phyloP scores from a whole-genome alignment of 2,888 invertebrate species.

The Himalopsyche kuldschensis region DNA sequence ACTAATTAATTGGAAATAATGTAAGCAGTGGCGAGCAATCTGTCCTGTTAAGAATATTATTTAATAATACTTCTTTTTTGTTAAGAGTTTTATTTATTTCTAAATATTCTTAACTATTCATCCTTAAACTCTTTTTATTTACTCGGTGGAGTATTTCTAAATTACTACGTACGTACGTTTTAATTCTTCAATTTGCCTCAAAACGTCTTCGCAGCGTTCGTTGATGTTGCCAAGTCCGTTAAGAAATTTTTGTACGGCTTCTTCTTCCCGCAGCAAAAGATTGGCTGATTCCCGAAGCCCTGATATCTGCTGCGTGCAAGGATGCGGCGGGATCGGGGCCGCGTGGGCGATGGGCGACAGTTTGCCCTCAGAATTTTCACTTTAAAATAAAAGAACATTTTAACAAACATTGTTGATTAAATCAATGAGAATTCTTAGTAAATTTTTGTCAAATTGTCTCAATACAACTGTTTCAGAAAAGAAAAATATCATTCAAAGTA shows the following conservation, averaged over 20 bases:
- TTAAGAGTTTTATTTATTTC: too few relatives aligned
- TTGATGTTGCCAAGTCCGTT: slow-evolving; percentile 27
- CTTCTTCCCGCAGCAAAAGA: slow-evolving; percentile 29
- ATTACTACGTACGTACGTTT: too few relatives aligned
- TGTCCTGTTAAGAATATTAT: too few relatives aligned
- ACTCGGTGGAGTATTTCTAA: too few relatives aligned
- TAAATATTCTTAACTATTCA: too few relatives aligned
- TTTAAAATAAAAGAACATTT: slow-evolving; percentile 12
- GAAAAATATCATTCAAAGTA: neutral
- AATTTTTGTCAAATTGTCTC: neutral
- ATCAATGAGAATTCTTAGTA: too few relatives aligned
- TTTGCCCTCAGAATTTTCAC: slow-evolving; percentile 38
- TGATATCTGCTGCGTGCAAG: slow-evolving; percentile 28
- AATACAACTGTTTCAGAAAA: neutral
- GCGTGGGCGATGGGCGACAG: slow-evolving; percentile 35
- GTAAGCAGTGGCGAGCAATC: too few relatives aligned
- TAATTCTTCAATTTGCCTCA: slow-evolving; percentile 31
- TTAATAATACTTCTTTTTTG: too few relatives aligned
- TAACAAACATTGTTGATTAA: too few relatives aligned
- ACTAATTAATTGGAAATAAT: too few relatives aligned
- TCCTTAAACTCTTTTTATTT: too few relatives aligned
- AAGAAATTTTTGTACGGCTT: slow-evolving; percentile 32
- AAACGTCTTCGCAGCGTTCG: slow-evolving; percentile 34
- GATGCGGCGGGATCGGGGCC: slow-evolving; percentile 30
- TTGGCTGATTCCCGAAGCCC: neutral